These are phyloP conservation scores for human DNA, from an alignment of 2,113 vertebrate genomes.

Conservation along the genomic window GRCh38 chr18:35090001-35090500, in stretches of 20 bases:
- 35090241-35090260: not conserved
- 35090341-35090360: not conserved
- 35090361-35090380: not conserved
- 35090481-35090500: too few relatives aligned
- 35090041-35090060: not conserved
- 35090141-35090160: not conserved
- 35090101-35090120: not conserved
- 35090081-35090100: not conserved
- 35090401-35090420: not conserved
- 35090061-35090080: not conserved
- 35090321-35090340: not conserved
- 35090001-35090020: not conserved
- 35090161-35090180: not conserved
- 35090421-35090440: not conserved
- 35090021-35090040: not conserved
- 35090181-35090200: not conserved
- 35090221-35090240: not conserved
- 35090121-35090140: not conserved
- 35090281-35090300: not conserved
- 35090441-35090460: too few relatives aligned
- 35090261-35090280: not conserved
- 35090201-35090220: not conserved
- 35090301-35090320: not conserved
- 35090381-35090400: not conserved
- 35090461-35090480: too few relatives aligned